Evolutionary conservation across 2,797 vertebrate species (phyloP), one percentile per base, ranked within the genome.

Genomic region (Oreonectes daqikongensis): DNA sequence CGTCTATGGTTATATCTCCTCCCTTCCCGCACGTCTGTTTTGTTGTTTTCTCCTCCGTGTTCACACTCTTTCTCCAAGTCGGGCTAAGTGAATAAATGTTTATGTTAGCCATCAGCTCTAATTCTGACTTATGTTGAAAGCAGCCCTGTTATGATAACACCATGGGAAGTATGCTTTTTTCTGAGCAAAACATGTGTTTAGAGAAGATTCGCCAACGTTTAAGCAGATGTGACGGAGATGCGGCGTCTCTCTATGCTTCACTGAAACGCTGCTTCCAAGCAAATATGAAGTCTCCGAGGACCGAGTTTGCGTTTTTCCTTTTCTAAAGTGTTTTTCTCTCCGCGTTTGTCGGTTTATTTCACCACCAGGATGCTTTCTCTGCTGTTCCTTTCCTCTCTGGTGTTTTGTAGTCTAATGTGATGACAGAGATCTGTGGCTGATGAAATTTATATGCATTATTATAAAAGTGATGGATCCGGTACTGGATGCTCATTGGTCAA

Each of bases 101-200:
- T 85, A 84, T 73, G 60, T 78, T 83, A 80, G 80, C 83, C 69
- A 59, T 72, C 14, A 61, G 79, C 78, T 79, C 74, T 35, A 57
- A 76, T 81, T 81, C 81, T 42, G 73, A 60, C 84, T 71, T 81
- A 55, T 71, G 72, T 72, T 79, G 55, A 85, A 89, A 87, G 87
- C 72, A 79, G 72, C 18, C 59, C 69, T 77, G 69, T 85, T 86
- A 82, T 81, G 74, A 86, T 79, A 83, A 82, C 79, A 61, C 14
- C n/a, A 75, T 50, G 38, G 80, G 84, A 74, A 84, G 85, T 79
- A 76, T 86, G 84, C 88, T 88, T 38, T 73, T 89, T 88, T 38
- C 72, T 81, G 79, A 35, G 44, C 81, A 83, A 87, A 85, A 60
- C 69, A 72, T 53, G 7, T 90, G 87, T 91, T 91, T 91, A 89